Conservation (phyloP, 1,140 invertebrate genomes). For the Eurosta solidaginis region DNA sequence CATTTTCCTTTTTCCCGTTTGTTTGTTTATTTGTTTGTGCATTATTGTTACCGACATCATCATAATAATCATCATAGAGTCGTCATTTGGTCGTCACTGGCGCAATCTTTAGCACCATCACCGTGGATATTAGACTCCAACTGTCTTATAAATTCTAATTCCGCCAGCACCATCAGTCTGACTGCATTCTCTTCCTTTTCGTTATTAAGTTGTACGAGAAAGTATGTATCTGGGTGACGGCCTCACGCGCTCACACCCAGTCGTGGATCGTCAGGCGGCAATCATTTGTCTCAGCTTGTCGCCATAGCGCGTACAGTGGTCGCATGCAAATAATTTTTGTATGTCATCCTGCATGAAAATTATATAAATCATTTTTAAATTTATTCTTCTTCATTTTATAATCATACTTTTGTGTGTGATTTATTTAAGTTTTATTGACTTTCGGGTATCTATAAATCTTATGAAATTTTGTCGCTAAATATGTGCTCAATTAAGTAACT, state of each 20-base stretch:
- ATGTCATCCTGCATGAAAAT: not conserved
- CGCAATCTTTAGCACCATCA: too few relatives aligned
- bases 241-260: not conserved
- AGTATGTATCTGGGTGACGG: conserved; percentile 3
- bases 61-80: too few relatives aligned
- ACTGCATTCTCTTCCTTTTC: not conserved
- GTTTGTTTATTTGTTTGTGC: too few relatives aligned
- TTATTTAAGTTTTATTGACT: too few relatives aligned
- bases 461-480: too few relatives aligned
- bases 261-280: conserved; percentile 1
- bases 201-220: not conserved
- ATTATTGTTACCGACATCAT: not conserved
- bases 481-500: too few relatives aligned
- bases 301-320: not conserved
- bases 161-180: not conserved
- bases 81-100: conserved; percentile 20
- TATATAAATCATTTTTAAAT: too few relatives aligned
- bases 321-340: not conserved
- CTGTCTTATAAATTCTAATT: conserved; percentile 4
- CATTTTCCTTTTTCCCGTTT: conserved; percentile 19
- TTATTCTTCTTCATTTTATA: not conserved
- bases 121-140: not conserved
- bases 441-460: too few relatives aligned
- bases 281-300: not conserved
- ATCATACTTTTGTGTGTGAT: not conserved